These are phyloP conservation scores for Ondatra zibethicus DNA, from an alignment of 2,113 vertebrate species.

Conservation along the genomic window DNA sequence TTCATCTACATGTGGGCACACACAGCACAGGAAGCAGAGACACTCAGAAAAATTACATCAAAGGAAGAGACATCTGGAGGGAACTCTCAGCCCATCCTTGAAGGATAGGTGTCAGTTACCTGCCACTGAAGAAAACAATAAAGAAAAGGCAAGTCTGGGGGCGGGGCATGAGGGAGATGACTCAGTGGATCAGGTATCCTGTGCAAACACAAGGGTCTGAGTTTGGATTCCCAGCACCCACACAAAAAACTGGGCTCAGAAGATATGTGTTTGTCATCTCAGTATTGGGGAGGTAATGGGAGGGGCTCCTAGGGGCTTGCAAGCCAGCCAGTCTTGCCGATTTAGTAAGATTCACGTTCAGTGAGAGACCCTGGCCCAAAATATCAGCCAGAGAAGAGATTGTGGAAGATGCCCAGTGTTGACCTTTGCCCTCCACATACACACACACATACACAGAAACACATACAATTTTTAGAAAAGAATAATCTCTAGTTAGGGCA, in stretches of 20 bases:
- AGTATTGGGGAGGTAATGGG: background rate
- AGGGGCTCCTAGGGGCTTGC: background rate
- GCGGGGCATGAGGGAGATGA: rapidly evolving
- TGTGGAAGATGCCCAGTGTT: background rate
- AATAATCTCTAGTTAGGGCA: background rate
- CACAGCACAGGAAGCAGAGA: background rate
- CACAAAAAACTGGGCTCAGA: background rate
- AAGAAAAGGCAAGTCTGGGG: background rate
- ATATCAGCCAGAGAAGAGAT: background rate
- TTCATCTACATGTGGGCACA: background rate
- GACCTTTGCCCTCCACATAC: background rate
- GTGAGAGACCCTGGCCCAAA: background rate
- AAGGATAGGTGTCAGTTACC: background rate
- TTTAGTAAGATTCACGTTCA: background rate
- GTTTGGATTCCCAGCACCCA: background rate
- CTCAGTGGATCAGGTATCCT: background rate
- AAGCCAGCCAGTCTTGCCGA: background rate
- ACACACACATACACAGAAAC: background rate
- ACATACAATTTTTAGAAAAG: background rate
- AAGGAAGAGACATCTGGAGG: background rate
- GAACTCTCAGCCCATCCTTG: background rate
- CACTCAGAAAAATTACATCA: background rate
- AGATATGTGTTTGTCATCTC: background rate
- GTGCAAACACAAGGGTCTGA: background rate
- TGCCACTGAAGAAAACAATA: background rate